Evolutionary conservation across 2,888 invertebrate species (phyloP), one percentile per base, ranked within the genome.

Genomic region (Lochmaea capreae): DNA sequence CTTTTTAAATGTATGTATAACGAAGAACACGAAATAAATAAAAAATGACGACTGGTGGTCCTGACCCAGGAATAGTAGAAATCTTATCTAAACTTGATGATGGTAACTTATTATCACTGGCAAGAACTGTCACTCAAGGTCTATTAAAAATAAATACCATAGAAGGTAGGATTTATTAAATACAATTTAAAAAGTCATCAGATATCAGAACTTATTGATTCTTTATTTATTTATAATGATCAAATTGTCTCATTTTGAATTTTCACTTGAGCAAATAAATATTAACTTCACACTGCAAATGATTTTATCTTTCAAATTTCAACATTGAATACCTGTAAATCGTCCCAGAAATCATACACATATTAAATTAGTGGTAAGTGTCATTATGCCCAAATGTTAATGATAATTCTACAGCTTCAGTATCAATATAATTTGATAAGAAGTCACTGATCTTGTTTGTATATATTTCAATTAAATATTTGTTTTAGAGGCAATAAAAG

Each of bases 401-500:
- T 5, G 71, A 69, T 22, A 26, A 65, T 33, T 22, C n/a, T n/a
- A 54, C 18, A 54, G 18, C 1, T n/a, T 10, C 14, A 54, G 3
- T 18, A 3, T 54, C 2, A 1, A n/a, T 54, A 1, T 54, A 6
- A 9, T 54, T 9, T 16, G 8, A 8, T 54, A 54, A n/a, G 18
- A 14, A 16, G 2, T 57, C 2, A 33, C 8, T 11, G 5, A n/a
- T 14, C 75, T 72, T 72, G 54, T 16, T 52, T 52, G 33, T 52
- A 10, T 65, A 5, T 65, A 5, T 26, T 26, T 49, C 18, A 26
- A 11, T 26, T 12, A 39, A 3, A n/a, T 58, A n/a, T 71, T 26
- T 54, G 0, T 86, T 87, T 39, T 79, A 91, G 91, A 90, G 62
- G 91, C 91, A 0, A 83, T 90, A 8, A 83, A 88, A 67, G 87